Evolutionary conservation across 2,888 invertebrate genomes (phyloP).

Genomic region (Antitype chi): DNA sequence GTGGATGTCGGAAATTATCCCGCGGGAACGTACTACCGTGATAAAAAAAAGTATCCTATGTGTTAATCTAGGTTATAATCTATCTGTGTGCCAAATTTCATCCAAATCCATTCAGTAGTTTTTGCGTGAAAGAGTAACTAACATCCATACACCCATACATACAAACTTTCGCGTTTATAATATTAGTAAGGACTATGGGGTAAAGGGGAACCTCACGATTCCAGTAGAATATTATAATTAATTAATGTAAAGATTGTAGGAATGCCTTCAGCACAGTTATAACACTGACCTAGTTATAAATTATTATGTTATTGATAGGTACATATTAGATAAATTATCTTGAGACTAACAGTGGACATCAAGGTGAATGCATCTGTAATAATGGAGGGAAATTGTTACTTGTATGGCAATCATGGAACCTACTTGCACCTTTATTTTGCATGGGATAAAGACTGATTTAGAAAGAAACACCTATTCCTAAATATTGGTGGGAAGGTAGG

Average conservation of each 20-base stretch:
- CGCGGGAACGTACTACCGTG: no score
- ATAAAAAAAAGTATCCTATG: no score
- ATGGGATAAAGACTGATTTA: neutral
- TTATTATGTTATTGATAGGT: slow-evolving; percentile 57
- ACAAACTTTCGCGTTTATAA: no score
- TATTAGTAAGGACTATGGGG: no score
- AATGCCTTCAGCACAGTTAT: slow-evolving; percentile 18
- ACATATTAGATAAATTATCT: slow-evolving; percentile 53
- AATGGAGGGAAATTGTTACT: slow-evolving; percentile 25
- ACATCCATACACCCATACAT: no score
- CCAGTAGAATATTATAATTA: neutral
- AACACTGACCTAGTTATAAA: slow-evolving; percentile 57
- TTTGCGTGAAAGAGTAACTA: no score
- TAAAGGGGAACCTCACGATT: neutral
- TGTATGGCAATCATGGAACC: neutral
- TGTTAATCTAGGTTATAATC: no score
- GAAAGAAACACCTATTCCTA: no score
- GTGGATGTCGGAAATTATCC: no score
- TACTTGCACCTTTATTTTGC: neutral
- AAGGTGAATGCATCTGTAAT: slow-evolving; percentile 49
- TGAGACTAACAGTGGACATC: slow-evolving; percentile 46
- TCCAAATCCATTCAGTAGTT: no score
- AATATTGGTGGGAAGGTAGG: neutral
- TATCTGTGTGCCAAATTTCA: no score
- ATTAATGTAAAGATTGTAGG: neutral